These are phyloP conservation scores for Lepus townsendii DNA, from an alignment of 2,797 vertebrate genomes.

Conservation along the genomic window DNA sequence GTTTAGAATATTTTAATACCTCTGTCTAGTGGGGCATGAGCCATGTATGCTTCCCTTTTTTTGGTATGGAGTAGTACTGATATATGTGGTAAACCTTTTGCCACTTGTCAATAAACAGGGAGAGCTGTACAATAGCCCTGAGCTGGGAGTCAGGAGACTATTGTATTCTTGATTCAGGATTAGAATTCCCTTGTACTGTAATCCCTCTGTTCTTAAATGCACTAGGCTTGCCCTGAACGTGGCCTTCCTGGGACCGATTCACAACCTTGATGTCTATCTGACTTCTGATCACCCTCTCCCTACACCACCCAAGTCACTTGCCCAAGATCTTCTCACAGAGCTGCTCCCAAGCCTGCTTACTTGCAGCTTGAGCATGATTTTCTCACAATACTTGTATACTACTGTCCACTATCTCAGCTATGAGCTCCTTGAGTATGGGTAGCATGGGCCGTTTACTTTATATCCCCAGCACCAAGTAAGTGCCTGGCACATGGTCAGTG, in stretches of 20 bases:
- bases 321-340: not conserved
- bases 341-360: not conserved
- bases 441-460: constrained; percentile 21
- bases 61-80: constrained; percentile 25
- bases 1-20: not conserved
- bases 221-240: not conserved
- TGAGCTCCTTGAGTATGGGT: constrained; percentile 6
- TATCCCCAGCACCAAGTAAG: constrained; percentile 68
- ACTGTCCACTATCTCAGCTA: not conserved
- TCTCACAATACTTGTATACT: not conserved
- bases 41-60: not conserved
- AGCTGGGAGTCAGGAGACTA: not conserved
- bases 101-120: not conserved
- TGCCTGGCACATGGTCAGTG: constrained; percentile 70
- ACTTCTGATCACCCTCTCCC: not conserved
- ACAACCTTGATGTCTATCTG: not conserved
- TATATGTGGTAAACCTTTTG: not conserved
- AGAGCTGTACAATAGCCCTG: not conserved
- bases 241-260: not conserved
- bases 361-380: constrained; percentile 7
- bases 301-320: not conserved
- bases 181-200: not conserved
- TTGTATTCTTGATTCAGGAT: not conserved
- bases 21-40: not conserved
- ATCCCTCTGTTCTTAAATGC: not conserved